These are phyloP conservation scores for Dromas ardeola DNA, from an alignment of 2,113 vertebrate genomes.

Conservation along the genomic window DNA sequence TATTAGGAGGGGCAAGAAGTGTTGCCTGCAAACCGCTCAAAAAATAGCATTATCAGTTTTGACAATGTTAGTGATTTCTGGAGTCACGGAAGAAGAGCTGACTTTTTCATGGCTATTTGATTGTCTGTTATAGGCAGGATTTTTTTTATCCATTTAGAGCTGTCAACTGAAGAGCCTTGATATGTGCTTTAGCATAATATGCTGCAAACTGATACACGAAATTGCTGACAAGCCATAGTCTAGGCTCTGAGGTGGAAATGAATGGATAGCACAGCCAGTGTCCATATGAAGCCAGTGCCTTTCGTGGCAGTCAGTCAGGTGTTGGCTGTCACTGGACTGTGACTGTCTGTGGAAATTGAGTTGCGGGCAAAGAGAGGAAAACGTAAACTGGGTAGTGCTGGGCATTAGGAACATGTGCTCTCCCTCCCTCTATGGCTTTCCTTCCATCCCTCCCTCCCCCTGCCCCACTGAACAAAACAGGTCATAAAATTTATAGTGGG, in stretches of 20 bases:
- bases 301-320: not conserved
- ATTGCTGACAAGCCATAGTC: not conserved
- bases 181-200: not conserved
- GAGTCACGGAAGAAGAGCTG: not conserved
- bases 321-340: not conserved
- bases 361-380: not conserved
- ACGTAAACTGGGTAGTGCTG: not conserved
- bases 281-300: not conserved
- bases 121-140: not conserved
- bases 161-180: not conserved
- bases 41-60: not conserved
- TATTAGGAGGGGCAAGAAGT: not conserved
- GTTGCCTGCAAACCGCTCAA: not conserved
- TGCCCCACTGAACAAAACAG: not conserved
- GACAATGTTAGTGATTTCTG: not conserved
- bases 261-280: not conserved
- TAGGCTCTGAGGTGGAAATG: not conserved
- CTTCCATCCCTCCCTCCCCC: not conserved
- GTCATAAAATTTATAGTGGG: rapidly evolving
- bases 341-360: not conserved
- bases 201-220: not conserved
- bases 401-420: not conserved
- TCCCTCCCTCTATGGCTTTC: not conserved
- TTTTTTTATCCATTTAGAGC: not conserved
- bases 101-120: not conserved